phyloP scores from a whole-genome alignment of 2,888 invertebrate genomes.

The Ectropis crepuscularia region DNA sequence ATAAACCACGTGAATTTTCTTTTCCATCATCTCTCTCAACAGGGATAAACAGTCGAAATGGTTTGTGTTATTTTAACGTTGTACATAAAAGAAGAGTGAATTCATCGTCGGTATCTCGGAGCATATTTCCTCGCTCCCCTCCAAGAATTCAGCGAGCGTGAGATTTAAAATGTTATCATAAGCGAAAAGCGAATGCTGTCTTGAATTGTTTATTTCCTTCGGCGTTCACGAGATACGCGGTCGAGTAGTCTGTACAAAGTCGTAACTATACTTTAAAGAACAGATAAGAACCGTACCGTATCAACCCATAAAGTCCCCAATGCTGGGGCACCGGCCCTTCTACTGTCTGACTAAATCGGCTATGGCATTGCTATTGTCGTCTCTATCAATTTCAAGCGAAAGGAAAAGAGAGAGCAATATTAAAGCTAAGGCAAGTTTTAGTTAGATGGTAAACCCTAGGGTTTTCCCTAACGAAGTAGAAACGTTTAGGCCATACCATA shows the following conservation, averaged over 20 bases:
- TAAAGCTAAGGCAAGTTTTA: too few relatives aligned
- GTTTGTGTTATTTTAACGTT: background rate
- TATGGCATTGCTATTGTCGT: too few relatives aligned
- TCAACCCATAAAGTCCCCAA: too few relatives aligned
- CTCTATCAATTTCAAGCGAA: too few relatives aligned
- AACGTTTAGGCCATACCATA: too few relatives aligned
- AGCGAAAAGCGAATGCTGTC: constrained; percentile 9
- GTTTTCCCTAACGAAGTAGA: too few relatives aligned
- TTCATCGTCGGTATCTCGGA: background rate
- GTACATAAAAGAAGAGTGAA: background rate
- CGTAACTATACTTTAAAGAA: constrained; percentile 1
- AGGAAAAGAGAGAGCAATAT: too few relatives aligned
- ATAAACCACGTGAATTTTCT: background rate
- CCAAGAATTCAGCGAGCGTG: constrained; percentile 13
- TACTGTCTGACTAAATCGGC: too few relatives aligned
- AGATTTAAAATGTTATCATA: constrained; percentile 15
- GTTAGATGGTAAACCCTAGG: too few relatives aligned
- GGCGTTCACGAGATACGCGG: constrained; percentile 8
- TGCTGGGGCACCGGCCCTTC: too few relatives aligned
- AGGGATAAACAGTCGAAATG: background rate
- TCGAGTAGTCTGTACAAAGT: constrained; percentile 3
- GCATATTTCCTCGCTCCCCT: background rate
- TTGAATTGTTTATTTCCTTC: constrained; percentile 18
- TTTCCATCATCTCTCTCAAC: background rate
- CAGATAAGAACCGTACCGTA: background rate